Conservation (phyloP, 2,797 vertebrate species). For the Heterohyrax brucei region DNA sequence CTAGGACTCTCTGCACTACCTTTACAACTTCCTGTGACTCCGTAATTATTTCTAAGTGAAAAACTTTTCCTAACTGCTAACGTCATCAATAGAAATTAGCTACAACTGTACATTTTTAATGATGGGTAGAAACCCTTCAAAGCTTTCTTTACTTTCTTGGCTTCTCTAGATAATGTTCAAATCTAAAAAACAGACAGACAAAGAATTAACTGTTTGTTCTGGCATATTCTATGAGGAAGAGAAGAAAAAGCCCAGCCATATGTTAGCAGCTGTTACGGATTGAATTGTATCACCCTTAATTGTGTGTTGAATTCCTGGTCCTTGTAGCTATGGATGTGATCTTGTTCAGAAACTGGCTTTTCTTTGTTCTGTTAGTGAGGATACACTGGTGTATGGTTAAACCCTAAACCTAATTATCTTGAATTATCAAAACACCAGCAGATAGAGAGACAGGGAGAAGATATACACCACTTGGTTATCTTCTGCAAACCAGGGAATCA, state of each 20-base stretch:
- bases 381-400: background rate
- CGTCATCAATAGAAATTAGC: background rate
- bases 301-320: background rate
- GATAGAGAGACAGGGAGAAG: background rate
- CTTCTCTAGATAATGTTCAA: background rate
- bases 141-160: background rate
- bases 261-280: background rate
- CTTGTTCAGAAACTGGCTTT: background rate
- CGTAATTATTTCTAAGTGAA: background rate
- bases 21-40: background rate
- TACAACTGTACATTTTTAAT: background rate
- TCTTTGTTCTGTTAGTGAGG: background rate
- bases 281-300: background rate
- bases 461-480: background rate
- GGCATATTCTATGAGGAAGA: background rate
- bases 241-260: background rate
- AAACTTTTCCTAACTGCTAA: background rate
- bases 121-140: background rate
- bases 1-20: background rate
- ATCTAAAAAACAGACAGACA: background rate
- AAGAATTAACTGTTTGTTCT: background rate
- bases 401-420: background rate
- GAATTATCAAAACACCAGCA: background rate
- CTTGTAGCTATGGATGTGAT: background rate
- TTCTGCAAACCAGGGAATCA: background rate